Conservation (phyloP, 2,113 vertebrate species). For the Machaerirhynchus nigripectus region DNA sequence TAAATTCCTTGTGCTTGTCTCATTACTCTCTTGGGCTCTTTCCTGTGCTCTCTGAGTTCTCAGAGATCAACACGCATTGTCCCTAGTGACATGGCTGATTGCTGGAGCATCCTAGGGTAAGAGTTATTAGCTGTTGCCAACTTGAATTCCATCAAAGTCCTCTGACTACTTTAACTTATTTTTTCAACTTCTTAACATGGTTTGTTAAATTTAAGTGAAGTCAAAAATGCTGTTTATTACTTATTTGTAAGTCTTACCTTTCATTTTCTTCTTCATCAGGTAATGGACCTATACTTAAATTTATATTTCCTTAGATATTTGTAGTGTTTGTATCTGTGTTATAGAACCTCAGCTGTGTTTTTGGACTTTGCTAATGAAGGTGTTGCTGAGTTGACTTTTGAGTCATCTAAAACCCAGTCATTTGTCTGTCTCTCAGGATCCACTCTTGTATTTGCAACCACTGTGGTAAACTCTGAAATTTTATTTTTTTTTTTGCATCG, state of each 20-base stretch:
- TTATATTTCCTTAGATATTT: neutral
- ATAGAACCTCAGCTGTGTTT: neutral
- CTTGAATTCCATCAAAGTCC: neutral
- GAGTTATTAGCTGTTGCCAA: neutral
- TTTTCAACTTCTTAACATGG: neutral
- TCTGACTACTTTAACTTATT: neutral
- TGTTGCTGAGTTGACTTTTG: neutral
- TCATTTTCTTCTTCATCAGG: neutral
- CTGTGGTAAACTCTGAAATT: neutral
- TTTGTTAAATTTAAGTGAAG: neutral
- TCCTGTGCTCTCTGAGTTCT: neutral
- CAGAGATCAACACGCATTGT: neutral
- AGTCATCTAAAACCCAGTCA: neutral
- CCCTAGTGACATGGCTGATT: neutral
- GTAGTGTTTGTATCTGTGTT: neutral
- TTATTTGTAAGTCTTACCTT: neutral
- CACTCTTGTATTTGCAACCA: neutral
- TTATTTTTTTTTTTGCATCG: neutral
- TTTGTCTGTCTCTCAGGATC: neutral
- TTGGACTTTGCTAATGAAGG: neutral
- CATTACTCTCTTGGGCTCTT: neutral
- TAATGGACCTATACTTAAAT: neutral
- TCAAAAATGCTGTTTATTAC: neutral
- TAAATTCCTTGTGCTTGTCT: neutral
- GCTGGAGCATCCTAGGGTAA: neutral